Percentiles rank a stretch among this genome's conserved stretches.
Conservation (phyloP, 2,797 vertebrate genomes). For the Hapalemur alaotrensis region DNA sequence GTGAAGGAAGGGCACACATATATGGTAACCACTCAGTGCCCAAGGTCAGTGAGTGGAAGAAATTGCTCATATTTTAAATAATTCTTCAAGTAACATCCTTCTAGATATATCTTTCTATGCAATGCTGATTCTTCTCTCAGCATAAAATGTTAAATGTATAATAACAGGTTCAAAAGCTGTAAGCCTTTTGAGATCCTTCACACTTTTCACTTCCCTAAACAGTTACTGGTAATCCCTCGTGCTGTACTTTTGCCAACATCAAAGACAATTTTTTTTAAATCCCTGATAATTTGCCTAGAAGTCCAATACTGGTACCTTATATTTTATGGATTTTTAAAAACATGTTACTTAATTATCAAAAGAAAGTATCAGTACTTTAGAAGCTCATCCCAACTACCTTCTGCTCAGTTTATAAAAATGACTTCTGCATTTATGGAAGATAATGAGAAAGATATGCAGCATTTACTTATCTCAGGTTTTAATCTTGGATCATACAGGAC, state of each 20-base stretch:
- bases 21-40: neutral
- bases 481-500: neutral
- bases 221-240: neutral
- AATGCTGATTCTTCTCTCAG: neutral
- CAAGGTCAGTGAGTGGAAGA: neutral
- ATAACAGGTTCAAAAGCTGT: neutral
- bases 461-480: neutral
- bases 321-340: neutral
- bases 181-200: neutral
- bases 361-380: neutral
- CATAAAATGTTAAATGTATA: neutral
- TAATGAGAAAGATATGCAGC: neutral
- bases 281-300: neutral
- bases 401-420: neutral
- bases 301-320: neutral
- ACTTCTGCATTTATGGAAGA: neutral
- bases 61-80: neutral
- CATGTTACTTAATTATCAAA: neutral
- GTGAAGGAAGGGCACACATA: neutral
- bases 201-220: neutral
- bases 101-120: neutral
- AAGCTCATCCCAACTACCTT: neutral
- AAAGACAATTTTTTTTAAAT: neutral
- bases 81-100: neutral
- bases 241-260: neutral